A percentile compares a stretch with the other conserved stretches of the same genome.
phyloP scores from a whole-genome alignment of 2,797 vertebrate genomes.

The Oreochromis grahami region DNA sequence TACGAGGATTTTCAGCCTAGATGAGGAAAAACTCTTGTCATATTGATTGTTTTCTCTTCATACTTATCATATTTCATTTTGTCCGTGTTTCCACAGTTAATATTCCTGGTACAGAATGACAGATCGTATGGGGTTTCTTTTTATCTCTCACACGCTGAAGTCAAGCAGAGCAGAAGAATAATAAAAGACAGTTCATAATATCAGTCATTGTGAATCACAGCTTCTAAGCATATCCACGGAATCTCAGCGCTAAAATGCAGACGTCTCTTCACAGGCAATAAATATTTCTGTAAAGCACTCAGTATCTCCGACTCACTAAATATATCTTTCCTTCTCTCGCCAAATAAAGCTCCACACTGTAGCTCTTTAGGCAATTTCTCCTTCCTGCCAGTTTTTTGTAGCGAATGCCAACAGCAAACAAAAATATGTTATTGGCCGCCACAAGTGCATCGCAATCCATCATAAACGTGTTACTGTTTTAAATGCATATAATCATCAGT shows the following conservation, averaged over 20 bases:
- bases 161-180: slow-evolving; percentile 28
- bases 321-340: slow-evolving; percentile 38
- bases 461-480: background rate
- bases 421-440: background rate
- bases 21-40: background rate
- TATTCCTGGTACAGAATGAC: slow-evolving; percentile 33
- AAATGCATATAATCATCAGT: background rate
- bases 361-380: slow-evolving; percentile 35
- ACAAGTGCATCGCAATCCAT: background rate
- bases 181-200: slow-evolving; percentile 39
- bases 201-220: slow-evolving; percentile 42
- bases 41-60: slow-evolving; percentile 33
- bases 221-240: slow-evolving; percentile 16
- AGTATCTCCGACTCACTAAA: slow-evolving; percentile 10
- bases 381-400: slow-evolving; percentile 12
- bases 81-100: slow-evolving; percentile 28
- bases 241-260: slow-evolving; percentile 23
- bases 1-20: slow-evolving; percentile 10
- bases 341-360: slow-evolving; percentile 48
- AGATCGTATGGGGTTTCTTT: slow-evolving; percentile 27
- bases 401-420: slow-evolving; percentile 12
- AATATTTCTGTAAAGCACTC: slow-evolving; percentile 44
- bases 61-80: slow-evolving; percentile 34
- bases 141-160: slow-evolving; percentile 35
- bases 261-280: slow-evolving; percentile 40